Conservation (phyloP, 1,140 invertebrate genomes). For the Drosophila varians region DNA sequence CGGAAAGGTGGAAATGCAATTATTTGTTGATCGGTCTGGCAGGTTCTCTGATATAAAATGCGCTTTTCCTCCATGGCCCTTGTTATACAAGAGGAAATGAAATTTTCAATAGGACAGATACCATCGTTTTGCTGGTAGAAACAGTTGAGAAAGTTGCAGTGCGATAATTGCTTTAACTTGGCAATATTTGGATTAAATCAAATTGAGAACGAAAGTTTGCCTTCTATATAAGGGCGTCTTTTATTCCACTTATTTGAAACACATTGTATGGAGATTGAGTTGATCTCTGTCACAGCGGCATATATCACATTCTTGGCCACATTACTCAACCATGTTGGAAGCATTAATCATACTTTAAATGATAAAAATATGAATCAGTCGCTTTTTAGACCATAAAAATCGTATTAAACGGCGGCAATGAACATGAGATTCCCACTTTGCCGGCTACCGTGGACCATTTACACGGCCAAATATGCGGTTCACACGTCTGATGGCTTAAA, state of each 20-base stretch:
- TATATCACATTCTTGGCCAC: neutral
- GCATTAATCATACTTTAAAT: slow-evolving; percentile 62
- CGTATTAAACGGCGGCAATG: neutral
- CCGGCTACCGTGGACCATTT: slow-evolving; percentile 3
- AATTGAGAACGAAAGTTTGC: slow-evolving; percentile 21
- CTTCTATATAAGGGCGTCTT: neutral
- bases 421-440: slow-evolving; percentile 27
- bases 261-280: too few relatives aligned
- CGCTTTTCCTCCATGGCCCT: slow-evolving; percentile 6
- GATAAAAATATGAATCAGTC: slow-evolving; percentile 53
- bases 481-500: slow-evolving; percentile 46
- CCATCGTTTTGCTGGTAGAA: neutral
- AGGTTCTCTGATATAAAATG: slow-evolving; percentile 43
- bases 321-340: slow-evolving; percentile 31
- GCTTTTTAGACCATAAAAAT: slow-evolving; percentile 8
- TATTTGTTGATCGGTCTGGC: slow-evolving; percentile 55
- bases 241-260: too few relatives aligned
- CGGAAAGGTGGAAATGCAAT: slow-evolving; percentile 71
- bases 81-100: slow-evolving; percentile 66
- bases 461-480: neutral
- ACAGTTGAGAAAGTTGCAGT: neutral
- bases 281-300: slow-evolving; percentile 53
- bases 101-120: slow-evolving; percentile 36
- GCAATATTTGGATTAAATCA: slow-evolving; percentile 1
- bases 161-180: neutral